Evolutionary conservation across 2,888 invertebrate genomes (phyloP), one percentile per base, ranked within the genome.

Genomic region (Tachina grossa): DNA sequence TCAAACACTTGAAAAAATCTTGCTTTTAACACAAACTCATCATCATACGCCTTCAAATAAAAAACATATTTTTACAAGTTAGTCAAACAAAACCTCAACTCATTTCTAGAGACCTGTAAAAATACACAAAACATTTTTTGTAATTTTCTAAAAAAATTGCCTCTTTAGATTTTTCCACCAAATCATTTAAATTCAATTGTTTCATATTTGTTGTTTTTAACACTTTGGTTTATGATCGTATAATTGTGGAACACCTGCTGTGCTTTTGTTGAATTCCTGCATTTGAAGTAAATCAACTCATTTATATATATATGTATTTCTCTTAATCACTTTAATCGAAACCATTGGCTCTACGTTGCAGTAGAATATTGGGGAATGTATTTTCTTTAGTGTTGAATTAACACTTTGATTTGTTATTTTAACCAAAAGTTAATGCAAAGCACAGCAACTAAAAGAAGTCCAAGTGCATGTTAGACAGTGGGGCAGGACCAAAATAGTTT

Each of bases 151-250:
- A n/a, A 76, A n/a, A 65, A 59, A 51, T 16, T 43, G 14, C 39
- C 55, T 39, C 51, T 51, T 72, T 76, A 41, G 39, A 66, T 4
- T 55, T 61, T 57, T 77, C 43, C n/a, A 59, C 39, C 49, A 75
- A 16, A n/a, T 61, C 43, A 49, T 49, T 68, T 19, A 59, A 4
- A 53, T 53, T 77, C 14, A 68, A 61, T 61, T 16, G 53, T 57
- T 71, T 31, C 14, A 71, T 69, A 74, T 74, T 69, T 82, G 77
- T 71, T 82, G 39, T 66, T 68, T 57, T 76, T 66, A 79, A 79
- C 82, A 76, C 78, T 78, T 85, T 77, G 11, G 51, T 71, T 79
- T 85, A 85, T 85, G 85, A 85, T 78, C 82, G 59, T 78, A 63
- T 79, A 75, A 83, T 53, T 49, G 78, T 61, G 43, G 45, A 69